Base-by-base conservation (phyloP, 2,113 vertebrate genomes). In the Clinocottus analis region DNA sequence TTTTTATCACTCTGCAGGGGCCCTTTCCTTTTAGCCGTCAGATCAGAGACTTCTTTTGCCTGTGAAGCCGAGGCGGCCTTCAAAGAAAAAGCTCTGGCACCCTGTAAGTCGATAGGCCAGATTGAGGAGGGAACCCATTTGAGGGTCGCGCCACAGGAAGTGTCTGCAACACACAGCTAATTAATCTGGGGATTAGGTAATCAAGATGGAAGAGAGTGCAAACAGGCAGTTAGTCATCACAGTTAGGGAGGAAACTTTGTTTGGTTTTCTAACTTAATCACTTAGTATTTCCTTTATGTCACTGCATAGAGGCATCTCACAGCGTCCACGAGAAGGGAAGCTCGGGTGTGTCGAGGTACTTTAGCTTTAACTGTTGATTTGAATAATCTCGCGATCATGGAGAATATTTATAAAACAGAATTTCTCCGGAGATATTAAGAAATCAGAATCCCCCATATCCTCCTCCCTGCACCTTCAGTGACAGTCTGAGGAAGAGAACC, bases 91-190 rank as follows among this genome's bases (percentile, higher is more conserved):
- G 47, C 82, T 61, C 72, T 90, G 89, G 89, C 85, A 82, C 83
- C 82, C 89, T 87, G 85, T 85, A 87, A 93, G 64, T 78, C 72
- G 87, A 92, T 89, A 91, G 87, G 87, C 86, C 90, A 90, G 90
- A 92, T 87, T 89, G 86, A 19, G n/a, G 75, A 45, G 77, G 84
- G 90, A 65, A 68, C 66, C 59, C 37, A 63, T 87, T 87, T 84
- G 67, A 90, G 83, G 83, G 84, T 67, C 73, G 49, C 77, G 4
- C 89, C 53, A 86, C 85, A 92, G 89, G 89, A 93, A 93, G 85
- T 88, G 78, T 67, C 70, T 83, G 53, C 79, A 89, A 89, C 85
- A 72, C 81, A 80, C 85, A 43, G 61, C 86, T 85, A 91, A 92
- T 91, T 89, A 91, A 87, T 82, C 77, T 79, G 51, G 74, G 88